Percentiles rank a stretch among this genome's conserved stretches.
These are phyloP conservation scores for Ciconia nigra DNA, from an alignment of 2,797 vertebrate genomes.

Conservation along the genomic window DNA sequence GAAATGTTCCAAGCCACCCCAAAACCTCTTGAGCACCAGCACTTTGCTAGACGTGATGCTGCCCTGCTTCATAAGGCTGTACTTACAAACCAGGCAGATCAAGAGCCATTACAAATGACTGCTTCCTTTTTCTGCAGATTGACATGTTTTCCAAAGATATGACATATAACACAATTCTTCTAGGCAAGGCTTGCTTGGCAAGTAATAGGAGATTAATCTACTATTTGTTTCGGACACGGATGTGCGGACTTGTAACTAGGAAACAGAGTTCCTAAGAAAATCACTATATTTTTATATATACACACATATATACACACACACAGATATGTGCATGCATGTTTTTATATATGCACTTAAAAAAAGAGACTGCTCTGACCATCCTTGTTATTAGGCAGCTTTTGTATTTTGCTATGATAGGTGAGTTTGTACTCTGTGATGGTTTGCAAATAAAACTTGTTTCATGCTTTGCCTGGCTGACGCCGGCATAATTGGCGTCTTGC, in stretches of 20 bases:
- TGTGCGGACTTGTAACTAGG: not conserved
- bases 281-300: not conserved
- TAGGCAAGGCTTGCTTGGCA: not conserved
- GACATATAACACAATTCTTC: not conserved
- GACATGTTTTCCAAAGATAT: not conserved
- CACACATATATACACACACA: fast-evolving
- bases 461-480: not conserved
- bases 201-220: not conserved
- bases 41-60: not conserved
- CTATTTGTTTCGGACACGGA: not conserved
- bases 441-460: not conserved
- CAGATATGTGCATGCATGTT: fast-evolving
- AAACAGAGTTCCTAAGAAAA: not conserved
- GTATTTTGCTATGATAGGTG: not conserved
- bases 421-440: not conserved
- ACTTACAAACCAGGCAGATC: not conserved
- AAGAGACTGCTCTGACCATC: not conserved
- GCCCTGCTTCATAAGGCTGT: not conserved
- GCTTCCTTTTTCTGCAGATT: not conserved
- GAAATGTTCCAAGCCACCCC: not conserved
- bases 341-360: not conserved
- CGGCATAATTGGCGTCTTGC: not conserved
- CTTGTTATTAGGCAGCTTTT: not conserved
- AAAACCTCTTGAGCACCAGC: not conserved
- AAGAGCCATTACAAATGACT: not conserved